Evolutionary conservation across 2,888 invertebrate species (phyloP), one percentile per base, ranked within the genome.

Genomic region (Cetonia aurata): DNA sequence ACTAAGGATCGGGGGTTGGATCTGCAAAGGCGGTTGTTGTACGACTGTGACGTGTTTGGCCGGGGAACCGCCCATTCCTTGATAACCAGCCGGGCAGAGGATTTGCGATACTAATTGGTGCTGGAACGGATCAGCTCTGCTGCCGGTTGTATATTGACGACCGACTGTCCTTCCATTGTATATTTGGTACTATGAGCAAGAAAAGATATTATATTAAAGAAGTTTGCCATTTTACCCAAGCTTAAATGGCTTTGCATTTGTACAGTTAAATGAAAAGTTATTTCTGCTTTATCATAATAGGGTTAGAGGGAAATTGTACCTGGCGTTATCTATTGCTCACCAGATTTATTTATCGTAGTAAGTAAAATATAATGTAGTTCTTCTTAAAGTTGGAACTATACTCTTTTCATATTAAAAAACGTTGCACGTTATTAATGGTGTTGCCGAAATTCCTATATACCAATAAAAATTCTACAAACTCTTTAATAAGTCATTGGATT

Each of bases 91-190:
- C 80, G 96, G 96, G 85, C 96, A 96, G 67, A 97, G 88, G 80
- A 97, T 94, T 57, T 96, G 96, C n/a, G 96, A 96, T 44, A 96
- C 96, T 83, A 97, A 89, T 84, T 96, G 94, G 79, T 95, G 93
- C 79, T 94, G 93, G 88, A 96, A 96, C 55, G 94, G 92, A 83
- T 95, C 95, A 0, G 93, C 92, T 75, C 92, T 88, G 69, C 90
- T 78, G 85, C 87, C 84, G 78, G 87, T 83, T 56, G 85, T 86
- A 76, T 93, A 93, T 85, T 90, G 95, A 72, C 91, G 88, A 75
- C 89, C 93, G 74, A 88, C 91, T 80, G 88, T 89, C 78, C 88
- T 87, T 74, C 89, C 88, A 85, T 94, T 90, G 84, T 95, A 95
- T 78, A 95, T 88, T 80, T 93, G 94, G 85, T 95, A 95, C 92